Conservation (phyloP, 2,113 vertebrate species). For the Ascaphus truei region DNA sequence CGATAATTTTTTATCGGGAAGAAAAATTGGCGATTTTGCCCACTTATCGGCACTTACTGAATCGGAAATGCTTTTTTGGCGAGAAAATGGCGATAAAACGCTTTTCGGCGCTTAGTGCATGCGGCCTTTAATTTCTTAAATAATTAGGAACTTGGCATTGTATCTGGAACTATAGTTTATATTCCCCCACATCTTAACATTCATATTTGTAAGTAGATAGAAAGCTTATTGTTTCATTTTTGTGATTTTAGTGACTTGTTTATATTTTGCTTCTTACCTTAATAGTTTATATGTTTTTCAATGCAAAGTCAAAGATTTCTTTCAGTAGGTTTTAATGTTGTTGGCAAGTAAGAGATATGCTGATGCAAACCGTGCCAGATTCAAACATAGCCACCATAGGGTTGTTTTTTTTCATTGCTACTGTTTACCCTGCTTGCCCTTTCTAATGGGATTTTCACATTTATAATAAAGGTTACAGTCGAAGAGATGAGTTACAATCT, state of each 20-base stretch:
- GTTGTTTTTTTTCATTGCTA: slow-evolving; percentile 1
- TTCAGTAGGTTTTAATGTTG: not conserved
- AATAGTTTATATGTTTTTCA: not conserved
- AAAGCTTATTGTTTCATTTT: not conserved
- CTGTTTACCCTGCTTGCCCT: not conserved
- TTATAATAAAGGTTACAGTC: not conserved
- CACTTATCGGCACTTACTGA: too few relatives aligned
- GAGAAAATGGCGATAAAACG: too few relatives aligned
- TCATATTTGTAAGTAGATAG: not conserved
- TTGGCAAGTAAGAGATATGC: not conserved
- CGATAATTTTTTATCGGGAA: too few relatives aligned
- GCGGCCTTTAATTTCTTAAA: not conserved
- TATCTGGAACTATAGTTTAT: not conserved
- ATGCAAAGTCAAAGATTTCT: not conserved
- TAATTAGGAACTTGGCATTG: not conserved
- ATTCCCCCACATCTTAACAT: not conserved
- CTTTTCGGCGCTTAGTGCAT: too few relatives aligned
- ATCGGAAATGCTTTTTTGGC: too few relatives aligned
- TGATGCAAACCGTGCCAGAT: not conserved
- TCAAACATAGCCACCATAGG: not conserved
- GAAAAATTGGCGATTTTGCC: too few relatives aligned
- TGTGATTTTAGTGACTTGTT: not conserved
- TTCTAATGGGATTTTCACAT: not conserved
- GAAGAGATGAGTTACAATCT: not conserved
- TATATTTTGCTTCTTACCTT: not conserved